Evolutionary conservation across 2,888 invertebrate species (phyloP), one percentile per base, ranked within the genome.

Genomic region (Archips xylosteana): DNA sequence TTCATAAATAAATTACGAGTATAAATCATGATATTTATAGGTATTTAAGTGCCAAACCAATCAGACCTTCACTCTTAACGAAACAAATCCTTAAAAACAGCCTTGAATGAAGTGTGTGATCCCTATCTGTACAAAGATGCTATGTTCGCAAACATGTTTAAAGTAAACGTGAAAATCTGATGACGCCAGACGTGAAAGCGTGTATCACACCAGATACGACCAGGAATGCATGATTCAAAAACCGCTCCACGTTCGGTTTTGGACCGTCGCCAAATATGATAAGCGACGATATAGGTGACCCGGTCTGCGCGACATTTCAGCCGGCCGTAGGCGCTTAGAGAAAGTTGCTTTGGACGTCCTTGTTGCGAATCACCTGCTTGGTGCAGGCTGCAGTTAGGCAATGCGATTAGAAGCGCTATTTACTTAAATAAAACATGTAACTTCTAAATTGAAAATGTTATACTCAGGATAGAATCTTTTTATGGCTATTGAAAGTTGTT

Each of bases 261-360:
- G 83, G 80, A 72, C 80, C 80, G 79, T 80, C 76, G 77, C 80
- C 85, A 83, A 85, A 87, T 84, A 84, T 83, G 81, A 81, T 82
- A 85, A 82, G 83, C 80, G 79, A 64, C 63, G 75, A 90, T 87
- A 88, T 88, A 81, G 91, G 91, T 92, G 85, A 92, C 92, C 92
- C 85, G 87, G 90, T 90, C 83, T 78, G 76, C 66, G 78, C 81
- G 87, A 86, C 87, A 88, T 90, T 90, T 87, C 81, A 87, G 85
- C 78, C 78, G 76, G 75, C 78, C 78, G 87, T 83, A 83, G 87
- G 87, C 83, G 85, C 80, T 76, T 80, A 85, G 89, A 92, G 92
- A 93, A 92, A 92, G 93, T 91, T 79, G 81, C 80, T 78, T 76
- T 80, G 80, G 70, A 64, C 80, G 91, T 91, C 91, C 92, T 92